phyloP scores from a whole-genome alignment of 2,113 vertebrate species.

The Morone chrysops region DNA sequence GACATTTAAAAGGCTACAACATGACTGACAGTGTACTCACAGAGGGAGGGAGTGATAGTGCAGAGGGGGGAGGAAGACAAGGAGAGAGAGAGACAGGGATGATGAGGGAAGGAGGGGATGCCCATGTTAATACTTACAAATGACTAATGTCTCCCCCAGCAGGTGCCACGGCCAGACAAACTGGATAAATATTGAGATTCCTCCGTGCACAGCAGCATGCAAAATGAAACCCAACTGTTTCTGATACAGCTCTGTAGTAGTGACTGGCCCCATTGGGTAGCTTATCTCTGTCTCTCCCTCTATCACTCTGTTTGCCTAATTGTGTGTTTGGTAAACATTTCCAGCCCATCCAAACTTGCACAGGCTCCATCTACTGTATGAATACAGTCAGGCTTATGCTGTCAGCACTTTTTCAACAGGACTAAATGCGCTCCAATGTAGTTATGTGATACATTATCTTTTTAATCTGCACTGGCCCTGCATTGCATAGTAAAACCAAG shows the following conservation, averaged over 20 bases:
- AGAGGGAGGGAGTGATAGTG: conserved; percentile 80
- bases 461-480: not conserved
- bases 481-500: conserved; percentile 1
- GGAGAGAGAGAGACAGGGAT: conserved; percentile 66
- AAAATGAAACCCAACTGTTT: conserved; percentile 82
- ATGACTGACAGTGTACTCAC: conserved; percentile 85
- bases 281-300: conserved; percentile 52
- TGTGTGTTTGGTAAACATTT: conserved; percentile 64
- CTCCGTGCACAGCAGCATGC: conserved; percentile 75
- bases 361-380: conserved; percentile 15
- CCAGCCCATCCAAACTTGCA: not conserved
- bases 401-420: not conserved
- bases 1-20: conserved; percentile 84
- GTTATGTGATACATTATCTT: conserved; percentile 10
- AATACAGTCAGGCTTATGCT: conserved; percentile 8
- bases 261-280: conserved; percentile 64
- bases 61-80: conserved; percentile 62
- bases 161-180: conserved; percentile 84
- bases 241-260: conserved; percentile 60
- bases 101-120: conserved; percentile 79
- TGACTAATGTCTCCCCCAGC: conserved; percentile 85
- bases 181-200: conserved; percentile 84
- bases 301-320: conserved; percentile 65
- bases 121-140: conserved; percentile 86
- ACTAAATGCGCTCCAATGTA: not conserved